Evolutionary conservation across 2,888 invertebrate species (phyloP), one percentile per base, ranked within the genome.

Genomic region (Pterostichus madidus): DNA sequence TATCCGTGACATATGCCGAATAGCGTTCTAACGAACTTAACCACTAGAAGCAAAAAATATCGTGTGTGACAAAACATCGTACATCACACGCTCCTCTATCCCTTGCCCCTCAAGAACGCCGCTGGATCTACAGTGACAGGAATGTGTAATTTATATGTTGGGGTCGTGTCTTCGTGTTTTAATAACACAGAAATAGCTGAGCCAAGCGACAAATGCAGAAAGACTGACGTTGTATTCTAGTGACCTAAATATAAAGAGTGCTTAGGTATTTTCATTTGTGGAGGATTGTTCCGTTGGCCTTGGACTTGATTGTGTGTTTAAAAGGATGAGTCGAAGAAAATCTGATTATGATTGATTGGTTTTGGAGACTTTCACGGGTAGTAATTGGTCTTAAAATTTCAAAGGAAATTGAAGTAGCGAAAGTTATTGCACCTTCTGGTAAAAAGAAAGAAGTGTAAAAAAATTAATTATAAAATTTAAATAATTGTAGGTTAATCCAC

Each of bases 161-260:
- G 68, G 44, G 68, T 71, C 68, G 17, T 17, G 46, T 39, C 68
- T 71, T 17, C 68, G 44, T 71, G 44, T 71, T 71, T 71, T 71
- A 71, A 71, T 71, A 71, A 44, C 39, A 71, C 68, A 71, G 68
- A 71, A 71, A 71, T 71, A 71, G 68, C 68, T 71, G 44, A 4
- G 10, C 56, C 56, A 56, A 56, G 17, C 68, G 68, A 71, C 44
- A 71, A 71, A 39, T 71, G 68, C 68, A 44, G 46, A 71, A 71
- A 71, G 68, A 44, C 15, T 39, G 17, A 39, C 13, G 68, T n/a
- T n/a, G n/a, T 10, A 71, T n/a, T 44, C 44, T 39, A 71, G 44
- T 71, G 39, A 71, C 68, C 68, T 44, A 71, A 71, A 71, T 39
- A 71, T 15, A 39, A 15, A 17, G 59, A 35, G 64, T 24, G 24